phyloP scores from a whole-genome alignment of 2,797 vertebrate species.

The Cyclura pinguis region DNA sequence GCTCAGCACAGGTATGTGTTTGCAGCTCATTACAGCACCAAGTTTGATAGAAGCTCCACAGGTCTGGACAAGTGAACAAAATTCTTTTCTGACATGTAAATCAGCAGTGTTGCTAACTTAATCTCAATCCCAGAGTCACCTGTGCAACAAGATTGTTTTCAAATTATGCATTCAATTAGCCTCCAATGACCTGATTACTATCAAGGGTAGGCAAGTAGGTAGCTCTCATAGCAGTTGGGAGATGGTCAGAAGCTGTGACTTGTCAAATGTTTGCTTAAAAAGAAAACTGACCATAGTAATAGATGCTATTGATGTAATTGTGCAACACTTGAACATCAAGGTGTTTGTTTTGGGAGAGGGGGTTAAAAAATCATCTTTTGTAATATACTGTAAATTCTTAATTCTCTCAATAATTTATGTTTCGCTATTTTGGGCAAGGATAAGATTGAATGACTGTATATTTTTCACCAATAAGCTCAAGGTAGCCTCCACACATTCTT shows the following conservation, averaged over 20 bases:
- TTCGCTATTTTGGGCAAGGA: no score
- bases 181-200: neutral
- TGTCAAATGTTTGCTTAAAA: neutral
- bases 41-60: conserved; percentile 14
- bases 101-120: conserved; percentile 13
- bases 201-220: neutral
- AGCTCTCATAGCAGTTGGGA: neutral
- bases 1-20: conserved; percentile 29
- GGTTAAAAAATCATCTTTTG: neutral
- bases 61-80: conserved; percentile 27
- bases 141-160: conserved; percentile 19
- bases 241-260: no score
- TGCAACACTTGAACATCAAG: neutral
- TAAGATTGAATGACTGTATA: no score
- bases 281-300: neutral
- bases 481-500: neutral
- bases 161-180: conserved; percentile 25
- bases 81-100: conserved; percentile 37
- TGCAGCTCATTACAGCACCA: neutral
- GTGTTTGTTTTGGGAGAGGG: no score
- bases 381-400: neutral
- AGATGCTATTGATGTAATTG: neutral
- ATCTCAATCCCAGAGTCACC: conserved; percentile 1
- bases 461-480: neutral
- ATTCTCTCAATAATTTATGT: no score